Conservation (phyloP, 2,888 invertebrate genomes). For the Plusia festucae region DNA sequence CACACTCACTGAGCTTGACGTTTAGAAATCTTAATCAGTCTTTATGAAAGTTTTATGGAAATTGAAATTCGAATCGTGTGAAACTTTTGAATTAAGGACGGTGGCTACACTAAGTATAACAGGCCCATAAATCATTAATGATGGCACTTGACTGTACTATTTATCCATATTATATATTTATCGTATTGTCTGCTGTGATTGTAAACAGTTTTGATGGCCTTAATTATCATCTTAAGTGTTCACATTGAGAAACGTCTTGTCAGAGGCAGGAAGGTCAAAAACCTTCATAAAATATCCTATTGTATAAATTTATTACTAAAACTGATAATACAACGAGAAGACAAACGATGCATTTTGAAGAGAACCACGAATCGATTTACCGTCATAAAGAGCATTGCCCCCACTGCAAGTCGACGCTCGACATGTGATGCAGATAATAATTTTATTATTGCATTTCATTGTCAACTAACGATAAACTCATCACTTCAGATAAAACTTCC, state of each 20-base stretch:
- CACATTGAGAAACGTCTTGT: constrained; percentile 49
- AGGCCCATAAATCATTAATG: constrained; percentile 15
- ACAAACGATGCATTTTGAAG: constrained; percentile 72
- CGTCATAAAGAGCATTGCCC: constrained; percentile 74
- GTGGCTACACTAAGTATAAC: constrained; percentile 6
- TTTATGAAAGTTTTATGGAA: constrained; percentile 45
- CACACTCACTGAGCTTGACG: constrained; percentile 39
- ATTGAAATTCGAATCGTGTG: constrained; percentile 13
- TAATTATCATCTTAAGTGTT: constrained; percentile 42
- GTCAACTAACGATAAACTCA: constrained; percentile 60
- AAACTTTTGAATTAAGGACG: constrained; percentile 23
- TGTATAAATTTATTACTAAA: constrained; percentile 65
- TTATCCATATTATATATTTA: too few species aligned
- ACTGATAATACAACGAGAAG: constrained; percentile 66
- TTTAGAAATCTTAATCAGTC: constrained; percentile 52
- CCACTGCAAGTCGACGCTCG: constrained; percentile 67
- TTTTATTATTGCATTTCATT: constrained; percentile 68
- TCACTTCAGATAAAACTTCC: constrained; percentile 45
- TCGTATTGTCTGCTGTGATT: constrained; percentile 24
- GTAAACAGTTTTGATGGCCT: constrained; percentile 33
- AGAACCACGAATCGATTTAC: constrained; percentile 73
- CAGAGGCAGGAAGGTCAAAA: constrained; percentile 57
- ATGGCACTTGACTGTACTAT: constrained; percentile 7
- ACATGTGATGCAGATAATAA: constrained; percentile 65
- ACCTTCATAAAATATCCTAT: constrained; percentile 66